phyloP scores from a whole-genome alignment of 2,888 invertebrate species.

The Nemotelus pantherinus region DNA sequence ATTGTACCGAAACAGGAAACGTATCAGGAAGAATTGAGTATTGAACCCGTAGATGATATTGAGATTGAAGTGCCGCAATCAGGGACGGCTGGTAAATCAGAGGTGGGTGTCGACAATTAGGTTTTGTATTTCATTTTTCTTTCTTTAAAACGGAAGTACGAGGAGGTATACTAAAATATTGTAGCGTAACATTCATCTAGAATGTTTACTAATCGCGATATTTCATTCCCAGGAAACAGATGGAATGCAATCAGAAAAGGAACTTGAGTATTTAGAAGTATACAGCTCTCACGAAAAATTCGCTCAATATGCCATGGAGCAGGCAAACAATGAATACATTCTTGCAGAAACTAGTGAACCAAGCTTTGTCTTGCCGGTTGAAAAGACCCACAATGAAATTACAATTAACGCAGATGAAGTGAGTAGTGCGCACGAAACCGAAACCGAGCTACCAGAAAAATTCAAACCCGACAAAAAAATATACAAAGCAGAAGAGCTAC shows the following conservation, averaged over 20 bases:
- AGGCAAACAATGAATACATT: slow-evolving; percentile 60
- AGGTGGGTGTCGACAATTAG: not conserved
- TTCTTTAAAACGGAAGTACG: no score
- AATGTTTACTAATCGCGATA: no score
- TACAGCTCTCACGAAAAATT: slow-evolving; percentile 62
- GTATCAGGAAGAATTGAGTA: slow-evolving; percentile 9
- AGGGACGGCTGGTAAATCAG: slow-evolving; percentile 2
- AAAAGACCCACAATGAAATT: slow-evolving; percentile 50
- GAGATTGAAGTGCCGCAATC: slow-evolving; percentile 17
- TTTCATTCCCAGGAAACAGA: slow-evolving; percentile 23
- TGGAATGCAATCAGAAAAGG: slow-evolving; percentile 51
- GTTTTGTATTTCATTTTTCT: no score
- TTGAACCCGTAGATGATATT: slow-evolving; percentile 45
- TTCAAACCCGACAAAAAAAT: not conserved
- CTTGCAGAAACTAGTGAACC: slow-evolving; percentile 59
- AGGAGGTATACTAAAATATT: no score
- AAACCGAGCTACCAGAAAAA: slow-evolving; percentile 1
- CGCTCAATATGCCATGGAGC: slow-evolving; percentile 61
- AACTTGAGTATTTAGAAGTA: slow-evolving; percentile 61
- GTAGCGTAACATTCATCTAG: no score
- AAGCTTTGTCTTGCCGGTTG: slow-evolving; percentile 48
- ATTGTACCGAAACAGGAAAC: slow-evolving; percentile 23
- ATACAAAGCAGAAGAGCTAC: slow-evolving; percentile 10
- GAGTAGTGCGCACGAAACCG: not conserved
- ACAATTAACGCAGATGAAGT: slow-evolving; percentile 6